A percentile compares a stretch with the other conserved stretches of the same genome.
Evolutionary conservation across 2,888 invertebrate species (phyloP).

Genomic region (Strigamia transsilvanica): DNA sequence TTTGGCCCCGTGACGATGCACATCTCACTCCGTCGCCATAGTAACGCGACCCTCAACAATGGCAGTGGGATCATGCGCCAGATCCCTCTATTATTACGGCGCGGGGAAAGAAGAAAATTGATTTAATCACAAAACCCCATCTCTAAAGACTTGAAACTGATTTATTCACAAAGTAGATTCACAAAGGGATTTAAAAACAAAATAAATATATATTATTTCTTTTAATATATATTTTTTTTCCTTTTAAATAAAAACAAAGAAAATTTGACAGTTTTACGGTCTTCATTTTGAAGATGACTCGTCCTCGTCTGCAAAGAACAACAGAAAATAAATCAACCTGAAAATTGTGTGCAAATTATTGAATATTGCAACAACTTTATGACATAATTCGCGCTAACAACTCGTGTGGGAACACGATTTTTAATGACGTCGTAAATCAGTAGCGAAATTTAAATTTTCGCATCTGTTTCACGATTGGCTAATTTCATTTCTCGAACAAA

Average conservation of each 20-base stretch:
- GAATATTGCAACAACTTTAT: too few species aligned
- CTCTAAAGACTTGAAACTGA: conserved; percentile 15
- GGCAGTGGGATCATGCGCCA: background rate
- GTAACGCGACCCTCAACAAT: background rate
- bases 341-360: too few species aligned
- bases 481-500: too few species aligned
- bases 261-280: background rate
- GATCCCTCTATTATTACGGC: background rate
- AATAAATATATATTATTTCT: background rate
- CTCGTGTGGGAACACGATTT: too few species aligned
- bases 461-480: too few species aligned
- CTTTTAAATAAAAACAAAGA: background rate
- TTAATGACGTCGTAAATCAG: too few species aligned
- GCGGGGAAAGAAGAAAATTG: background rate
- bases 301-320: background rate
- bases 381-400: too few species aligned
- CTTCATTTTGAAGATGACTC: background rate
- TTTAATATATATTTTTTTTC: background rate
- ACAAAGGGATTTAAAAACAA: background rate
- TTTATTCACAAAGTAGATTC: background rate
- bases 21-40: background rate
- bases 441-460: too few species aligned
- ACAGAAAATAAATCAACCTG: too few species aligned
- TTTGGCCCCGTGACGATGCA: background rate
- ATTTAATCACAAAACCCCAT: background rate